Evolutionary conservation across 2,888 invertebrate genomes (phyloP).

Genomic region (Zygaena filipendulae): DNA sequence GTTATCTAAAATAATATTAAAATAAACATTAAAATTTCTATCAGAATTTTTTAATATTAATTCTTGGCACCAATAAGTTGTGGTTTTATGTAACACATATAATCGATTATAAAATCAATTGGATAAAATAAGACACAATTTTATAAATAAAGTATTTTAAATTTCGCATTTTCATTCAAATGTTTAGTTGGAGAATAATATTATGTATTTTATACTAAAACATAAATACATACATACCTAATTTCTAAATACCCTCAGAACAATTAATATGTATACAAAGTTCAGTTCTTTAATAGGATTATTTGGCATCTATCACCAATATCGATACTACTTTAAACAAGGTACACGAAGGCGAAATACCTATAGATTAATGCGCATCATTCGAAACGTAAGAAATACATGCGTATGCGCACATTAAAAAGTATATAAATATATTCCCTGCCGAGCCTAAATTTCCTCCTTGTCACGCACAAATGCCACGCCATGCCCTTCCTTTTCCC

Average conservation of each 20-base stretch:
- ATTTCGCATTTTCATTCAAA: too few relatives aligned
- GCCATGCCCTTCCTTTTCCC: constrained; percentile 14
- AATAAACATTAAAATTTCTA: too few relatives aligned
- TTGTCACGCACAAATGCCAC: constrained; percentile 38
- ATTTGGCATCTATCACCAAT: constrained; percentile 68
- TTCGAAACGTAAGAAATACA: constrained; percentile 34
- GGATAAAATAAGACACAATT: too few relatives aligned
- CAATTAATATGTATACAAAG: constrained; percentile 66
- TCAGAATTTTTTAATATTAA: too few relatives aligned
- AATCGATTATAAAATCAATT: too few relatives aligned
- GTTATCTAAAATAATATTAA: too few relatives aligned
- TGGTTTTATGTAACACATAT: too few relatives aligned
- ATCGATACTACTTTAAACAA: constrained; percentile 59
- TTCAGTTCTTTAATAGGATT: constrained; percentile 69
- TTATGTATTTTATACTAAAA: constrained; percentile 26
- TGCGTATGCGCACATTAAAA: constrained; percentile 28
- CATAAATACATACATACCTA: constrained; percentile 56
- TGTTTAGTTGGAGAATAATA: too few relatives aligned
- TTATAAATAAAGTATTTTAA: too few relatives aligned
- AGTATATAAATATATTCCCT: constrained; percentile 35
- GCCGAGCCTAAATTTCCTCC: constrained; percentile 63
- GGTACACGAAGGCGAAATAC: constrained; percentile 62
- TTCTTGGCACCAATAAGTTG: too few relatives aligned
- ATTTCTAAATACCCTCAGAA: constrained; percentile 65
- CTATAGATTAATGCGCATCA: constrained; percentile 53